A percentile compares a stretch with the other conserved stretches of the same genome.
Conservation (phyloP, 2,888 invertebrate species). For the Didymodactylos carnosus region DNA sequence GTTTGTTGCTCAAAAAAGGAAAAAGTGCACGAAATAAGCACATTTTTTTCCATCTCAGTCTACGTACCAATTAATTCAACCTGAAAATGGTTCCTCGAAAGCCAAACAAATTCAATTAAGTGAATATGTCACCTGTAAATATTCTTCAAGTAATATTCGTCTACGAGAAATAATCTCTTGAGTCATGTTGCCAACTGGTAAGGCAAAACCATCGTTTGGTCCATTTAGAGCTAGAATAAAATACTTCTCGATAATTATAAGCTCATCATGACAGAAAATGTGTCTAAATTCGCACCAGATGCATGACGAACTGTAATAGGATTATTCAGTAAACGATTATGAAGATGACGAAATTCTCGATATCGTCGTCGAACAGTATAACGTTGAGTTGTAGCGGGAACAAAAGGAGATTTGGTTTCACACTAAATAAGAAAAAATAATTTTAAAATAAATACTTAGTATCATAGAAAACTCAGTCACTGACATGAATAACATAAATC, state of each 20-base stretch:
- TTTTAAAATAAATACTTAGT: too few relatives aligned
- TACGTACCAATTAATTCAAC: too few relatives aligned
- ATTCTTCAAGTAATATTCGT: neutral
- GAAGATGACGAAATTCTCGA: neutral
- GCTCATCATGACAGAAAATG: too few relatives aligned
- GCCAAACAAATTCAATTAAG: neutral
- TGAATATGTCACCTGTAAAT: neutral
- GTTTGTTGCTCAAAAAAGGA: too few relatives aligned
- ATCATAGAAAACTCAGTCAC: too few relatives aligned
- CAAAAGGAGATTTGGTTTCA: neutral
- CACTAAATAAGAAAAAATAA: neutral
- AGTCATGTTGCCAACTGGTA: neutral
- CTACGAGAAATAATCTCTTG: neutral
- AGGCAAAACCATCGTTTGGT: too few relatives aligned
- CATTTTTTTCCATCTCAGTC: too few relatives aligned
- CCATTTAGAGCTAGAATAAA: too few relatives aligned
- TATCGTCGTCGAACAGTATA: neutral
- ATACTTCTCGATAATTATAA: too few relatives aligned
- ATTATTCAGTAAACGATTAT: neutral
- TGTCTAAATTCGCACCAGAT: neutral
- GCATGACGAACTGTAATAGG: neutral
- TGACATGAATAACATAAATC: neutral
- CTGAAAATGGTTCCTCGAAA: too few relatives aligned
- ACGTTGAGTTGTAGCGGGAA: neutral
- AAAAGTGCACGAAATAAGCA: too few relatives aligned